Percentiles rank a stretch among this genome's conserved stretches.
Evolutionary conservation across 1,140 invertebrate species (phyloP).

Genomic region (Bombus consobrinus): DNA sequence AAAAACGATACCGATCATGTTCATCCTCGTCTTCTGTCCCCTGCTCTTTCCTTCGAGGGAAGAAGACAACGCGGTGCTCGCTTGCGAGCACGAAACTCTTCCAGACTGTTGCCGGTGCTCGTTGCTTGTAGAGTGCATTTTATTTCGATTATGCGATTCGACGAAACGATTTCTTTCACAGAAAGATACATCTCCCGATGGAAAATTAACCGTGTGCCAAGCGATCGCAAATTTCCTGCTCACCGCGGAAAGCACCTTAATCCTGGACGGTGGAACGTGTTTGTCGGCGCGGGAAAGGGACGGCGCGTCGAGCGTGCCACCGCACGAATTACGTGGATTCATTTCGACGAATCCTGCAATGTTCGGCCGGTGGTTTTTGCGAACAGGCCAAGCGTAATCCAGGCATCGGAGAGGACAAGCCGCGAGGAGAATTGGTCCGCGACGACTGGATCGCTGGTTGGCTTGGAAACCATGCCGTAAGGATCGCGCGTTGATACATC

Average conservation of each 20-base stretch:
- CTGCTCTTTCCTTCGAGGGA: not conserved
- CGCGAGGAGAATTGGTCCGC: not conserved
- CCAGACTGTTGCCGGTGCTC: no score
- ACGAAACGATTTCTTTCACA: no score
- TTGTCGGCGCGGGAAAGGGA: not conserved
- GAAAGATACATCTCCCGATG: no score
- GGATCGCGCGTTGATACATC: constrained; percentile 17
- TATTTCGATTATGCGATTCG: no score
- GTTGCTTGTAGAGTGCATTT: no score
- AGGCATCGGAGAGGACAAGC: not conserved
- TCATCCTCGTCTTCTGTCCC: not conserved
- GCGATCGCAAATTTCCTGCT: no score
- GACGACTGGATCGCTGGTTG: constrained; percentile 18
- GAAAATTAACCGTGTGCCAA: no score
- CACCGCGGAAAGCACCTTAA: not conserved
- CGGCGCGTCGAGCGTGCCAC: not conserved
- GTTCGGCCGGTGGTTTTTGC: not conserved
- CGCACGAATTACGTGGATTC: constrained; percentile 7
- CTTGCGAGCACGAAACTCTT: constrained; percentile 26
- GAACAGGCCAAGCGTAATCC: not conserved
- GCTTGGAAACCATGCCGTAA: constrained; percentile 51
- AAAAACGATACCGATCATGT: not conserved
- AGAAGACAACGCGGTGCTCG: constrained; percentile 25
- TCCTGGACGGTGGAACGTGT: not conserved
- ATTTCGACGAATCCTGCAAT: not conserved